Evolutionary conservation across 2,113 vertebrate species (phyloP), one percentile per base, ranked within the genome.

Genomic region (Cyanistes caeruleus): DNA sequence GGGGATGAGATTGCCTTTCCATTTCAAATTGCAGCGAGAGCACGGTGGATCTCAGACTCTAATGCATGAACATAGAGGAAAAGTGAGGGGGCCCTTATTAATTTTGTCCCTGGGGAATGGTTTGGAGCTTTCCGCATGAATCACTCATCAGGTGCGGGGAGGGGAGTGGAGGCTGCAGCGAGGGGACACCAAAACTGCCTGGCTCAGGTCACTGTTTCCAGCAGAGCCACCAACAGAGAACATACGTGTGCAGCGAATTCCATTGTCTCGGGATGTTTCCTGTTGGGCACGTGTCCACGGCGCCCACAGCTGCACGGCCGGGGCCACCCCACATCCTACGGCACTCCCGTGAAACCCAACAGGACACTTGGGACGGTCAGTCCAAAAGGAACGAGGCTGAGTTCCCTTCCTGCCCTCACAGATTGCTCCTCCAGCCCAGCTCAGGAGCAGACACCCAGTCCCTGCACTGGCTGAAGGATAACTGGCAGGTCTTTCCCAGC

Each of bases 191-290:
- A 59, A 41, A 92, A 60, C 39, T n/a, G 70, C 62, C 68, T 77
- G 20, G 3, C 37, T 49, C 58, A 19, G 94, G 63, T 94, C 90
- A 62, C 28, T 6, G 43, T 78, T 96, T 89, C 70, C 91, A 95
- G 89, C 51, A 68, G 25, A 68, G 76, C 56, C 49, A 67, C 39
- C 63, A 70, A 27, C 62, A 89, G 65, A 63, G 59, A 72, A 75
- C 84, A 87, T 35, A 80, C 13, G 58, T 73, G 75, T 94, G 88
- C 82, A 93, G 55, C 2, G 49, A 93, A 70, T 91, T 83, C 93
- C 90, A 90, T 93, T 97, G 96, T 95, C 86, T 95, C 75, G 7
- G 73, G 80, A 83, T 76, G 62, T 52, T 97, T 96, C 94, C 92
- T 81, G n/a, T 3, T 84, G 83, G 91, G 89, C 92, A 87, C 44